phyloP scores from a whole-genome alignment of 1,140 invertebrate species.

The Anoplolepis gracilipes region DNA sequence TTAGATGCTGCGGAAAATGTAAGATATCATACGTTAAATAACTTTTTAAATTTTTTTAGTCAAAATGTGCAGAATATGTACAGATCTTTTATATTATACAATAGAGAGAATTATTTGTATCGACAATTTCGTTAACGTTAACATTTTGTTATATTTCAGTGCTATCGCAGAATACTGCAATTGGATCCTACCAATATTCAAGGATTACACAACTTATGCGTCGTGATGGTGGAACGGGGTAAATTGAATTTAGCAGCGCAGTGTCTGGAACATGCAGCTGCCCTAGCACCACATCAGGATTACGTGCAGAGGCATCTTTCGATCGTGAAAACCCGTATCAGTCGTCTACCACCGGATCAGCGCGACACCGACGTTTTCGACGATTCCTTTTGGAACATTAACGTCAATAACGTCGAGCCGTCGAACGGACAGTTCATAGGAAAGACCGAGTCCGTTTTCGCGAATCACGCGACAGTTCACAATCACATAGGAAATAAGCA shows the following conservation, averaged over 20 bases:
- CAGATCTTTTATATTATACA: neutral
- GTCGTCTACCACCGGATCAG: conserved; percentile 80
- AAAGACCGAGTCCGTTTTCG: conserved; percentile 78
- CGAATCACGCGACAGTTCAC: conserved; percentile 78
- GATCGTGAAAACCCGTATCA: conserved; percentile 92
- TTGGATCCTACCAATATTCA: conserved; percentile 97
- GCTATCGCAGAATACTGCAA: conserved; percentile 95
- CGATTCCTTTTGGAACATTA: conserved; percentile 77
- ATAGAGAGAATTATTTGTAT: neutral
- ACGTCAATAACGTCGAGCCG: conserved; percentile 41
- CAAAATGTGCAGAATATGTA: neutral
- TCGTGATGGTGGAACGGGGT: conserved; percentile 97
- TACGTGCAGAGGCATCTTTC: conserved; percentile 96
- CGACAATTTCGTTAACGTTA: neutral
- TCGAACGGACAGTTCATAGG: conserved; percentile 74
- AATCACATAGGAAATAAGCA: conserved; percentile 77
- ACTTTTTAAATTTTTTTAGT: neutral
- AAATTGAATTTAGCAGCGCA: conserved; percentile 93
- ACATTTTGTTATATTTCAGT: conserved; percentile 87
- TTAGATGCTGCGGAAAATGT: conserved; percentile 96
- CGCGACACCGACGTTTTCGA: conserved; percentile 81
- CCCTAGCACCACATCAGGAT: conserved; percentile 94
- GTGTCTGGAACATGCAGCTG: conserved; percentile 93
- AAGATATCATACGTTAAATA: conserved; percentile 82
- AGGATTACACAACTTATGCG: conserved; percentile 97